Base-by-base conservation (phyloP, 2,888 invertebrate genomes). In the Atherix ibis region DNA sequence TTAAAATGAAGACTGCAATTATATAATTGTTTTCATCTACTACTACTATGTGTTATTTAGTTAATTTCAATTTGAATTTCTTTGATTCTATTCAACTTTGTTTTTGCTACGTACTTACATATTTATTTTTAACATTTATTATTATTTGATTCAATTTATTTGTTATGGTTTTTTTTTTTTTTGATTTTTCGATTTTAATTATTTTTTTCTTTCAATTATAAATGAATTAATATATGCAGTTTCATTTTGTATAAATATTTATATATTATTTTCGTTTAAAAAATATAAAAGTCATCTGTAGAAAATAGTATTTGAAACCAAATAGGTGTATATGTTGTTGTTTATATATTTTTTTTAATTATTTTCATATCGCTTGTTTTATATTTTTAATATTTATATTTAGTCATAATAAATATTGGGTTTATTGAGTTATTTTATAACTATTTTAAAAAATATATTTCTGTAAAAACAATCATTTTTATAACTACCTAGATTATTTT, bases 281-380 rank as follows among this genome's bases (percentile, higher is more conserved):
- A 39, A 36, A 39, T 39, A 39, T 39, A 36, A 39, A 36, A 36
- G 37, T 36, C 31, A 34, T 39, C 33, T 27, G 39, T 36, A 39
- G 39, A 39, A 39, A 36, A 39, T 39, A 39, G 39, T 39, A 34
- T 36, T 26, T 39, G 39, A 39, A 39, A 39, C 39, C 36, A 39
- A 39, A 36, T 31, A 26, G 26, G 25, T 35, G 34, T 34, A 34
- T 34, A 34, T 29, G 12, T 8, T 22, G 28, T 24, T 29, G 19
- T 34, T 16, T 13, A 16, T 33, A 32, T 15, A 13, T 13, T 5
- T 2, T 26, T 26, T 8, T 13, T 26, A 5, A 32, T 24, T 34
- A 28, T 28, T 29, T 17, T 28, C n/a, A n/a, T n/a, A n/a, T n/a
- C n/a, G n/a, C n/a, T n/a, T n/a, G n/a, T n/a, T n/a, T n/a, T n/a